Percentiles rank a stretch among this genome's conserved stretches.
phyloP scores from a whole-genome alignment of 2,797 vertebrate genomes.

The Natrix natrix region DNA sequence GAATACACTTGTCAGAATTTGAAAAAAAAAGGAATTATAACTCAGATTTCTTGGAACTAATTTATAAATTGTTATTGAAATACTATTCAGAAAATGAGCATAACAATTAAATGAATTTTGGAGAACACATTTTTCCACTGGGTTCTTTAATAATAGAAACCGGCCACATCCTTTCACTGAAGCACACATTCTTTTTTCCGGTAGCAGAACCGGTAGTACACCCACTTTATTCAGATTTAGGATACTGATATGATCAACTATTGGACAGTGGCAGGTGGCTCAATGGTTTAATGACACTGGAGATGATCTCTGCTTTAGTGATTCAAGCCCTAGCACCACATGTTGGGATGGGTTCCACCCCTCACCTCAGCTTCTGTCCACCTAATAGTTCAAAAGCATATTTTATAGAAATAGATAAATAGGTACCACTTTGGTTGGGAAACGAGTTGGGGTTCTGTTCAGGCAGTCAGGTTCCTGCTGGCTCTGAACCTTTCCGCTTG shows the following conservation, averaged over 20 bases:
- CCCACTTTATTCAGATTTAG: background rate
- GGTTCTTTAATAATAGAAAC: background rate
- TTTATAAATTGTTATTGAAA: background rate
- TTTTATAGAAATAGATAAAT: background rate
- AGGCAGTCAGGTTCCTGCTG: background rate
- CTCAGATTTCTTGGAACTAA: background rate
- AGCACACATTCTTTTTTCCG: background rate
- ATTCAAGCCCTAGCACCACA: background rate
- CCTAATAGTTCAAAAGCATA: background rate
- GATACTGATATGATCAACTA: background rate
- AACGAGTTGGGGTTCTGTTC: background rate
- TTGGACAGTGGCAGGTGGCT: background rate
- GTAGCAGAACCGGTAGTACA: background rate
- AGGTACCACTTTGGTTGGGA: background rate
- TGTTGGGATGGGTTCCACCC: background rate
- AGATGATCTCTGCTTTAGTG: background rate
- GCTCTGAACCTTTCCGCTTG: too few relatives aligned
- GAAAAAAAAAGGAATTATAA: background rate
- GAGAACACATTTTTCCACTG: background rate
- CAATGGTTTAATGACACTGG: background rate
- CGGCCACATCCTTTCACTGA: background rate
- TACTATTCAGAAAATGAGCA: background rate
- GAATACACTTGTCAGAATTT: background rate
- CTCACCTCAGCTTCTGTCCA: background rate
- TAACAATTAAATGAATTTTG: background rate